These are phyloP conservation scores for Galago senegalensis DNA, from an alignment of 2,797 vertebrate species.

Conservation along the genomic window DNA sequence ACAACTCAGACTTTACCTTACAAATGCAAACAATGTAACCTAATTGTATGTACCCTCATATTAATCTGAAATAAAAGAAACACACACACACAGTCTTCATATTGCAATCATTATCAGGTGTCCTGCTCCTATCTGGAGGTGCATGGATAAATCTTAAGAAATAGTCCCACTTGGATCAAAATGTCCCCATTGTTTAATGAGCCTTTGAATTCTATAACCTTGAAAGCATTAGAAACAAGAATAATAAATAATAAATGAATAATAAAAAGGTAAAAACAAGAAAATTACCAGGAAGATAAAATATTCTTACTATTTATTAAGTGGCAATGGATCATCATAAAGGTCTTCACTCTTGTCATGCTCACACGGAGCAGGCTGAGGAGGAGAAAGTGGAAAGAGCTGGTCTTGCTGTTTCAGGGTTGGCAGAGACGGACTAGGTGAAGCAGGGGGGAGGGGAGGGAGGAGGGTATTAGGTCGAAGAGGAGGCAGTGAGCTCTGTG, in stretches of 20 bases:
- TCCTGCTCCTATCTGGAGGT: background rate
- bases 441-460: background rate
- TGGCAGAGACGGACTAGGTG: background rate
- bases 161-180: background rate
- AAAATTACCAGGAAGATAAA: background rate
- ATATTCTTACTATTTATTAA: background rate
- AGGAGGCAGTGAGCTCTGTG: background rate
- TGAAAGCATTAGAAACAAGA: conserved; percentile 9
- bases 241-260: background rate
- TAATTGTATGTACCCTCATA: no score
- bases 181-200: background rate
- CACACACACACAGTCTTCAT: background rate
- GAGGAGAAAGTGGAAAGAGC: background rate
- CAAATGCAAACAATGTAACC: no score
- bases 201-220: conserved; percentile 11
- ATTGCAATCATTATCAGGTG: background rate
- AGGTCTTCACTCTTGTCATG: background rate
- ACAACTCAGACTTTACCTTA: no score
- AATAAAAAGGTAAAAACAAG: background rate
- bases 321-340: background rate
- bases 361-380: background rate
- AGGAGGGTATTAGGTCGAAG: background rate
- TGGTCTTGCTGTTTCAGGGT: background rate
- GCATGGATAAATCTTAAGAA: background rate
- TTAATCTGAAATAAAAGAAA: no score